Evolutionary conservation across 2,888 invertebrate species (phyloP).

Genomic region (Volucella zonaria): DNA sequence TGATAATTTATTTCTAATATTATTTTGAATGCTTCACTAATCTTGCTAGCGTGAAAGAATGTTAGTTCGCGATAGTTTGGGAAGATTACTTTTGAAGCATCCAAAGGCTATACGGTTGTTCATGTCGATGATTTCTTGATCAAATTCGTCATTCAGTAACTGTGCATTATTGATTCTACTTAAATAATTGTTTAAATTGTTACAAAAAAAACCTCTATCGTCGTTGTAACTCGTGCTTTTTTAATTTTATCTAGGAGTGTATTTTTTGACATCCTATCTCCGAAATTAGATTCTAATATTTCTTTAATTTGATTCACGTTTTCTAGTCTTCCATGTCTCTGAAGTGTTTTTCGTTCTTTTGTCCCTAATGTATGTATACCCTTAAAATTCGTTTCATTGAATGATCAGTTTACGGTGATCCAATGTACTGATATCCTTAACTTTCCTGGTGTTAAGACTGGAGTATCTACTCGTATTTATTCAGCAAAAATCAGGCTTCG

Average conservation of each 20-base stretch:
- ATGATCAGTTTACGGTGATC: background rate
- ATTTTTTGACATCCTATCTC: background rate
- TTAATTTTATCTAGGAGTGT: slow-evolving; percentile 4
- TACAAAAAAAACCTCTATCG: background rate
- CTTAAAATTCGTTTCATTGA: background rate
- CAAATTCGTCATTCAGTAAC: background rate
- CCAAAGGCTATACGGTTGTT: background rate
- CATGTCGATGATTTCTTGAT: background rate
- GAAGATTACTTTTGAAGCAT: slow-evolving; percentile 6
- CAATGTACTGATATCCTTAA: too few relatives aligned
- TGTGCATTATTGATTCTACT: slow-evolving; percentile 4
- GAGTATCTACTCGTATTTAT: too few relatives aligned
- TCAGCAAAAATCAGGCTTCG: too few relatives aligned
- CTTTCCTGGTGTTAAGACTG: too few relatives aligned
- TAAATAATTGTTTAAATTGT: slow-evolving; percentile 4
- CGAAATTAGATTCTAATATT: slow-evolving; percentile 4
- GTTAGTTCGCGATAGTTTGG: background rate
- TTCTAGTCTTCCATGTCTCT: background rate
- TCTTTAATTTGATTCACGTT: background rate
- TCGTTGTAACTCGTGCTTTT: slow-evolving; percentile 1
- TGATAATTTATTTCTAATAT: background rate
- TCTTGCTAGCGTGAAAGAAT: background rate
- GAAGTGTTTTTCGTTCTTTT: slow-evolving; percentile 2
- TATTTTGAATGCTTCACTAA: slow-evolving; percentile 5
- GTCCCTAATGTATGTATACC: background rate